Evolutionary conservation across 2,888 invertebrate genomes (phyloP), one percentile per base, ranked within the genome.

Genomic region (Zhuqinia jingwanae): DNA sequence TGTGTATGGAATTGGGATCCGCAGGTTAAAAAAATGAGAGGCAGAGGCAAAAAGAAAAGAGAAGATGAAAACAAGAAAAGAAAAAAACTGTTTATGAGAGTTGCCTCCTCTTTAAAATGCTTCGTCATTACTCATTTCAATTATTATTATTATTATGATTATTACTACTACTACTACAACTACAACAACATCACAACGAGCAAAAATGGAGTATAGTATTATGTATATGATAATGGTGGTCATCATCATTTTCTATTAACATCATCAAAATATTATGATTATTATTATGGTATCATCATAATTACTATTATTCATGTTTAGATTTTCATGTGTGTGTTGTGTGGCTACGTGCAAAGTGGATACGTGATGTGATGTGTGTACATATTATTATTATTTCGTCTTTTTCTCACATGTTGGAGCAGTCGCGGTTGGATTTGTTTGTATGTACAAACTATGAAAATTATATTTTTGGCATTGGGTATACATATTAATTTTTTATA

Each of bases 81-180:
- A 17, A 58, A 75, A 58, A 42, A 76, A 76, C 30, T 30, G 56
- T 76, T 76, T 76, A 76, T 42, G 76, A 76, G 76, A 76, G 58
- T 70, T 20, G 10, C 83, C 65, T 77, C 63, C 63, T 83, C 56
- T 60, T 53, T 36, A 65, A 87, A 82, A 68, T 87, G 87, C 87
- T 36, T 65, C 87, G 87, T 87, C 87, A 87, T 87, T 78, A 50
- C 82, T 56, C 82, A 78, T 87, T 87, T 87, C 87, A 87, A 87
- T 87, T 87, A 87, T 87, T 76, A 87, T 87, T 77, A 87, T 82
- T 82, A 87, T 87, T 87, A 87, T 87, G n/a, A n/a, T n/a, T n/a
- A n/a, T n/a, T n/a, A n/a, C n/a, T n/a, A n/a, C n/a, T n/a, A n/a
- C n/a, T n/a, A n/a, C n/a, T n/a, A n/a, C n/a, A n/a, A n/a, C n/a